Evolutionary conservation across 2,113 vertebrate species (phyloP), one percentile per base, ranked within the genome.

Genomic region (western clawed frog (Xenopus tropicalis)): DNA sequence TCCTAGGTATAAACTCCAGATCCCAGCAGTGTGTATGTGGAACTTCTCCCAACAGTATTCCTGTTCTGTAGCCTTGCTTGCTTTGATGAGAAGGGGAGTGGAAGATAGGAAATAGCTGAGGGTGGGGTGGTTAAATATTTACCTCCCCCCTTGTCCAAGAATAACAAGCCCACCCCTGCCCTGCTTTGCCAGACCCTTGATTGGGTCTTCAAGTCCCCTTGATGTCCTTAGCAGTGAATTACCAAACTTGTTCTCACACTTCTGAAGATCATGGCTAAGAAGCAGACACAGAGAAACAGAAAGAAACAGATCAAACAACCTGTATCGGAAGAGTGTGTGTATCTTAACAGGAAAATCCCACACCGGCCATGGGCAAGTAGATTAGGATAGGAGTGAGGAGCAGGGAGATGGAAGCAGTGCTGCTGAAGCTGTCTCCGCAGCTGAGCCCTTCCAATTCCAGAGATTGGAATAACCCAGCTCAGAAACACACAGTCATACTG

Each of bases 391-490:
- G 37, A 56, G 23, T n/a, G 71, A 48, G 43, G 62, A 69, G 46
- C 54, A 46, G 52, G 13, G 23, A 44, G 72, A 61, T 69, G 57
- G 21, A 19, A 74, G 24, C 42, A 54, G 58, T 69, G 66, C 21
- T 76, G 66, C 66, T 69, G 73, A 63, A 62, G 73, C 58, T 69
- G 72, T 56, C 56, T 75, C 73, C 69, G 73, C 73, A 76, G 73
- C 66, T 76, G 57, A 62, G 73, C 48, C 73, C 58, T 69, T 76
- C 73, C 58, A 61, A 51, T 68, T 54, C 23, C 57, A 62, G 65
- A 23, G 66, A 62, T 57, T 58, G 54, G 72, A 74, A 74, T 19
- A 75, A 66, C 44, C 72, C 22, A 69, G 72, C 66, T 69, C 58
- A 62, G 72, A 23, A 52, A 51, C 71, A 66, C 64, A 54, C 72